Percentiles rank a stretch among this genome's conserved stretches.
phyloP scores from a whole-genome alignment of 2,888 invertebrate species.

The Ochropleura plecta region DNA sequence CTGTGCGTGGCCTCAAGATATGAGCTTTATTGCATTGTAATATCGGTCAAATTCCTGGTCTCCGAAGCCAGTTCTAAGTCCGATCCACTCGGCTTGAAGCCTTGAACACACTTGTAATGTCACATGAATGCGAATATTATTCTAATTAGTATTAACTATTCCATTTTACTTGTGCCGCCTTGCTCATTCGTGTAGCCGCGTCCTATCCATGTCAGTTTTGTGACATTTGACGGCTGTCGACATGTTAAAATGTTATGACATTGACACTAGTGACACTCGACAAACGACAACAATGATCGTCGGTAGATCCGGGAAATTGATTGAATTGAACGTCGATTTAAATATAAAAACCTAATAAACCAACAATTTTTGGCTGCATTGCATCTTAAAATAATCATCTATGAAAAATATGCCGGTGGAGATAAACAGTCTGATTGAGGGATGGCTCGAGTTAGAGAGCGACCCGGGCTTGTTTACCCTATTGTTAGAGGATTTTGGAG shows the following conservation, averaged over 20 bases:
- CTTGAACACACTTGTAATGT: not conserved
- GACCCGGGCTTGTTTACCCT: conserved; percentile 99
- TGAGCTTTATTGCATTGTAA: not conserved
- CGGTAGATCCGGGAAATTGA: not conserved
- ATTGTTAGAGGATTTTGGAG: conserved; percentile 98
- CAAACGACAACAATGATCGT: conserved; percentile 22
- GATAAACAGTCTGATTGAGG: conserved; percentile 96
- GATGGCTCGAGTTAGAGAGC: conserved; percentile 99
- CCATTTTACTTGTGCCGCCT: not conserved
- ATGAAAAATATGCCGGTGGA: conserved; percentile 95
- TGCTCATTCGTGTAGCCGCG: not conserved
- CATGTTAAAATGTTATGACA: conserved; percentile 13
- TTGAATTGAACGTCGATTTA: not conserved
- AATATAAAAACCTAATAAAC: not conserved
- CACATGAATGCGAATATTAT: not conserved
- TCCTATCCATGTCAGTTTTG: not conserved
- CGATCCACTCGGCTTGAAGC: not conserved
- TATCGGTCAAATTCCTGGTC: not conserved
- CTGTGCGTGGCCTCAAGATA: not conserved
- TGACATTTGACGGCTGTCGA: not conserved
- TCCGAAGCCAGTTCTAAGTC: not conserved
- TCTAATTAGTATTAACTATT: not conserved
- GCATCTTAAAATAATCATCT: conserved; percentile 52
- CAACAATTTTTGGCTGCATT: not conserved
- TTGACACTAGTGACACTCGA: conserved; percentile 26